Evolutionary conservation across 1,140 invertebrate species (phyloP), one percentile per base, ranked within the genome.

Genomic region (Stenopsyche tienmushanensis): DNA sequence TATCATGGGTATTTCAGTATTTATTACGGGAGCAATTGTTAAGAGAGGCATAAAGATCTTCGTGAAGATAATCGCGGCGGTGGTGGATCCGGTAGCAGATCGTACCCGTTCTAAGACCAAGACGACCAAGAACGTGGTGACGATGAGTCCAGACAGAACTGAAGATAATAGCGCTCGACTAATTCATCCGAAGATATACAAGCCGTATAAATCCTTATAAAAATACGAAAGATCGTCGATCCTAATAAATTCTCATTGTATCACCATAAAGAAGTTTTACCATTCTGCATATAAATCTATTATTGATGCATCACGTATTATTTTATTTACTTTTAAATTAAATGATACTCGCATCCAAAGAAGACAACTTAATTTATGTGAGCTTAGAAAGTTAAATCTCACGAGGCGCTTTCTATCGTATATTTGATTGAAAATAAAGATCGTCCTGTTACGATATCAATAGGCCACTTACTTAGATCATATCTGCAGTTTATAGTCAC

Each of bases 11-110:
- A 58, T 44, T 60, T 47, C 57, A 15, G n/a, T 60, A 60, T 60
- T 60, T 60, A 60, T 60, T 60, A 47, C 57, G 23, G 26, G 57
- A 55, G 66, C 62, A 49, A 68, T 68, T 68, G 62, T 68, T 65
- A 65, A 68, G 62, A 67, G 66, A 52, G 55, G 62, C 39, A 59
- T 67, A 24, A 59, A 67, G 66, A 67, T 67, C 49, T 57, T 58
- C 15, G 15, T 23, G 44, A 20, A 50, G 59, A 62, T 62, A 50
- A 25, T n/a, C 18, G 18, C 18, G 18, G 21, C 10, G 24, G 42
- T 23, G 15, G 39, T 10, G 39, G 26, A 23, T 62, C 1, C 44
- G 45, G 59, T 62, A 62, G 57, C 57, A 60, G 39, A 10, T 42
- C 20, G 41, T 7, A 42, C 5, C 13, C 13, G 29, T 34, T 5